Base-by-base conservation (phyloP, 1,140 invertebrate species). In the Choristoneura fumiferana region DNA sequence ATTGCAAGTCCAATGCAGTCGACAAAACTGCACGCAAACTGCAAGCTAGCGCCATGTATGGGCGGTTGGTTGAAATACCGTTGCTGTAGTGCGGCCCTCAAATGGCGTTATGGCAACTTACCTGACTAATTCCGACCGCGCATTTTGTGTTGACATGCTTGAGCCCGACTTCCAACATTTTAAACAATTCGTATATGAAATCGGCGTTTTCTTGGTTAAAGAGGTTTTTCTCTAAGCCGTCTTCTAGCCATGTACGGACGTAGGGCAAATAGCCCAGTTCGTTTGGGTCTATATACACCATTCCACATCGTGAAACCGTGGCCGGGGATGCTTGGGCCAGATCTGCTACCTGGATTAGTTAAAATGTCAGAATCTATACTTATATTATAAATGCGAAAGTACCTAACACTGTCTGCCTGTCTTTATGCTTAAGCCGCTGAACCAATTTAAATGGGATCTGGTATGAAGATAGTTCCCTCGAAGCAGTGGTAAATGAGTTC, bases 271-370 rank as follows among this genome's bases (percentile, higher is more conserved):
- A 81, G 4, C 95, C 95, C 2, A 97, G 79, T 65, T 95, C 94
- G 0, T 91, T 89, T 0, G 96, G 94, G 79, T 97, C 96, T 57
- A 98, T 93, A 74, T 97, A 98, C 5, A 98, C 96, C 96, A 98
- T 98, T 55, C 96, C 94, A 78, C 93, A 93, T 4, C 92, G 91
- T 67, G 96, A 94, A 45, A 98, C 96, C 1, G 97, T 98, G 1
- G 97, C 97, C 0, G 97, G 97, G 0, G 95, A 96, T 0, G 95
- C 95, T 85, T 96, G 94, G 2, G 95, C 91, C 14, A 98, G 87
- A 85, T 98, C 96, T 81, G 95, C 94, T 1, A 97, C 94, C 90
- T 95, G 79, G 93, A 18, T 94, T 12, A 53, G n/a, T n/a, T n/a
- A n/a, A n/a, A n/a, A n/a, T n/a, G n/a, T n/a, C n/a, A n/a, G n/a